Evolutionary conservation across 2,797 vertebrate species (phyloP).

Genomic region (Gymnopithys bicolor): DNA sequence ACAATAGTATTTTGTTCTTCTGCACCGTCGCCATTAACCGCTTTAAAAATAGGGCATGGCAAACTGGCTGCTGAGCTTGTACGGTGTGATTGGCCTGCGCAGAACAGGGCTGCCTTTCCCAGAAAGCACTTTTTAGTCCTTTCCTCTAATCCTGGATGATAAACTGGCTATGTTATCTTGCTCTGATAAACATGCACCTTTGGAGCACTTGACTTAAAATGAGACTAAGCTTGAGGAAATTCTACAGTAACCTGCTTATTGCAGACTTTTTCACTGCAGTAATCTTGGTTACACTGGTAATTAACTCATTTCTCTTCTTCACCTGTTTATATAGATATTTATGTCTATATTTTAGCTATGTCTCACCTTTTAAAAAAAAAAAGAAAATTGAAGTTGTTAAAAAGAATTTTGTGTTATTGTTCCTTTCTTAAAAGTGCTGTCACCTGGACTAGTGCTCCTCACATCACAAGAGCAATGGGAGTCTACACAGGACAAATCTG

Average conservation of each 20-base stretch:
- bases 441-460: background rate
- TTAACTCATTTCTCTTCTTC: background rate
- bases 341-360: background rate
- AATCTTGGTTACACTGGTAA: background rate
- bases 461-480: background rate
- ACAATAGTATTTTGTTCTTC: background rate
- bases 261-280: background rate
- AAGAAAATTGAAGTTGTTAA: background rate
- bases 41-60: background rate
- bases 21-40: background rate
- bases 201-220: background rate
- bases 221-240: background rate
- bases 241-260: background rate
- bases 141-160: background rate
- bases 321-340: background rate
- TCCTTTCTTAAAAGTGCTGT: background rate
- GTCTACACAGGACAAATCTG: background rate
- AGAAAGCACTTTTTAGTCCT: background rate
- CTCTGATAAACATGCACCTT: background rate
- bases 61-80: background rate
- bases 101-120: background rate
- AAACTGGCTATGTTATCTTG: background rate
- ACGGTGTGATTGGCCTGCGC: fast-evolving
- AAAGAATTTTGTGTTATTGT: background rate
- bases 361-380: background rate